phyloP scores from a whole-genome alignment of 53 echinoderm and acorn worm species.

The Astropecten irregularis region DNA sequence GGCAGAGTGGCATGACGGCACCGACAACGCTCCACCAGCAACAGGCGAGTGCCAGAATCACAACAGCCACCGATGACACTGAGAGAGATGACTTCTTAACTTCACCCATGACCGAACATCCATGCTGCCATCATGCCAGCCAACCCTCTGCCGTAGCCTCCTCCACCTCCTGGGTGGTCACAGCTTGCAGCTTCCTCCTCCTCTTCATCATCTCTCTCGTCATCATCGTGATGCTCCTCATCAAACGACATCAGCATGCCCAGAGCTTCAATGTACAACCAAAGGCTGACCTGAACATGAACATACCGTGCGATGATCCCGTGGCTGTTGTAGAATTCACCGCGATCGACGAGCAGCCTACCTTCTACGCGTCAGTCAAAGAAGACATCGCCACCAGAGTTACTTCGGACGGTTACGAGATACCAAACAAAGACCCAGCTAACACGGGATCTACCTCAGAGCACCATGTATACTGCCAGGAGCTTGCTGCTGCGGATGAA shows the following conservation, averaged over 20 bases:
- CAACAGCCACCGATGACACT: too few relatives aligned
- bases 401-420: too few relatives aligned
- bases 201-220: neutral
- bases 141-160: too few relatives aligned
- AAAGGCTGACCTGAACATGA: neutral
- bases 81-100: neutral
- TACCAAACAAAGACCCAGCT: too few relatives aligned
- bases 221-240: neutral
- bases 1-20: neutral
- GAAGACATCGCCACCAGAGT: too few relatives aligned
- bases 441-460: too few relatives aligned
- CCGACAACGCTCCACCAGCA: neutral
- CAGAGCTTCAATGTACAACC: neutral
- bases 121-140: neutral
- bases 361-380: too few relatives aligned
- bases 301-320: too few relatives aligned
- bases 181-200: neutral
- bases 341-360: too few relatives aligned
- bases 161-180: neutral
- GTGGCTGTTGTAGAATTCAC: too few relatives aligned
- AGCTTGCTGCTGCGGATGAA: too few relatives aligned
- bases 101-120: neutral
- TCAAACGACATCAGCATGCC: neutral
- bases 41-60: neutral
- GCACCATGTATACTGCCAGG: too few relatives aligned